phyloP scores from a whole-genome alignment of 2,888 invertebrate genomes.

The Scaptomyza polygonia region DNA sequence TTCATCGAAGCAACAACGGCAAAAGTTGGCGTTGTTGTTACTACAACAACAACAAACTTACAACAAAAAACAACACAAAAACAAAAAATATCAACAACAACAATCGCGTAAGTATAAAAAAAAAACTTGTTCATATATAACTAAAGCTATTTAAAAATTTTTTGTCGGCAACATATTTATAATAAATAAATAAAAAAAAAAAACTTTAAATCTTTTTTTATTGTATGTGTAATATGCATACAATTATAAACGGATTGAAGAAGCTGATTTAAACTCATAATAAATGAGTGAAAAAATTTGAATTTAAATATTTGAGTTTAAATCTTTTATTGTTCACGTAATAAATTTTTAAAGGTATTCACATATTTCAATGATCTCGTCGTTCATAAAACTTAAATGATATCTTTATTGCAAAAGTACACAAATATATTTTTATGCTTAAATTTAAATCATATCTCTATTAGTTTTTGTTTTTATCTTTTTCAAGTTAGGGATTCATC shows the following conservation, averaged over 20 bases:
- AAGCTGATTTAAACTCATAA: slow-evolving; percentile 3
- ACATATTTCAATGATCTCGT: not conserved
- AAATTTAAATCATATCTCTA: not conserved
- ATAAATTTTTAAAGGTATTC: too few species aligned
- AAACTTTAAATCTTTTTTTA: too few species aligned
- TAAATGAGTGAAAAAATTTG: too few species aligned
- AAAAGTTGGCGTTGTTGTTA: slow-evolving; percentile 32
- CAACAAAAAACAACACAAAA: slow-evolving; percentile 26
- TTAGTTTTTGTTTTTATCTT: too few species aligned
- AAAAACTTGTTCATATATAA: not conserved
- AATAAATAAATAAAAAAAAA: too few species aligned
- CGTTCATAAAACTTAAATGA: not conserved
- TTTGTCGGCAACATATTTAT: slow-evolving; percentile 14
- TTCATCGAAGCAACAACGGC: slow-evolving; percentile 31
- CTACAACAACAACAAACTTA: slow-evolving; percentile 30
- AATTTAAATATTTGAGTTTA: not conserved
- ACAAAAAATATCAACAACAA: slow-evolving; percentile 35
- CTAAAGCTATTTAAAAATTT: slow-evolving; percentile 12
- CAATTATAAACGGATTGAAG: slow-evolving; percentile 6
- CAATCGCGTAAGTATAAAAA: slow-evolving; percentile 60
- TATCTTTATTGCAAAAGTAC: too few species aligned
- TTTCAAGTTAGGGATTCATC: too few species aligned
- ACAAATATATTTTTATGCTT: not conserved
- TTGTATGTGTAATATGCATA: slow-evolving; percentile 4
- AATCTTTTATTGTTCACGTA: not conserved